Evolutionary conservation across 1,140 invertebrate genomes (phyloP).

Genomic region (Bacillus rossius): DNA sequence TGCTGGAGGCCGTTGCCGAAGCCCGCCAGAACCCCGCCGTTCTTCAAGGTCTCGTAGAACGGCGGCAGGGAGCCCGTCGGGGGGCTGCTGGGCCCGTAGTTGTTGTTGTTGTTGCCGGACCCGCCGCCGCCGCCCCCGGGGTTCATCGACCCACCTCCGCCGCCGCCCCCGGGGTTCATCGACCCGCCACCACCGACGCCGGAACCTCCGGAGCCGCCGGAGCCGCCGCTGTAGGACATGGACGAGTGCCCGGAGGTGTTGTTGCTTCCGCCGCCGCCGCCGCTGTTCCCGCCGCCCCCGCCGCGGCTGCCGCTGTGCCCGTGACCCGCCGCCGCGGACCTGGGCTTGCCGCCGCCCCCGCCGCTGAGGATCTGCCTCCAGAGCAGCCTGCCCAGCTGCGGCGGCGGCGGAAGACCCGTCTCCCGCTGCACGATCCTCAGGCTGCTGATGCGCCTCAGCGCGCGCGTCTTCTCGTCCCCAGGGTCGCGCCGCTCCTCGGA

Average conservation of each 20-base stretch:
- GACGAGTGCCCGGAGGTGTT: constrained; percentile 19
- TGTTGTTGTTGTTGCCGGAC: constrained; percentile 58
- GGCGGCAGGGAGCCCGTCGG: constrained; percentile 76
- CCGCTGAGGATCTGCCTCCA: constrained; percentile 12
- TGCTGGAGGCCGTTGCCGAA: not conserved
- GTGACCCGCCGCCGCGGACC: constrained; percentile 66
- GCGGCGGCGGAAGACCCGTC: constrained; percentile 41
- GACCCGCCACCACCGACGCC: constrained; percentile 53
- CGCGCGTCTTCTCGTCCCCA: constrained; percentile 54
- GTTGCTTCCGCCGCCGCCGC: constrained; percentile 33
- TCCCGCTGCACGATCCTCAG: constrained; percentile 51
- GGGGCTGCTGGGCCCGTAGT: constrained; percentile 76
- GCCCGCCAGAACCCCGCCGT: constrained; percentile 43
- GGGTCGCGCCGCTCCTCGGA: not conserved
- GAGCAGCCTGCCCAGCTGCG: constrained; percentile 35
- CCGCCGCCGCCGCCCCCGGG: constrained; percentile 48
- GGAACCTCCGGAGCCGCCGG: constrained; percentile 48
- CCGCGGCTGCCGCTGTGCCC: constrained; percentile 55
- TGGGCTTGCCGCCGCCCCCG: constrained; percentile 29
- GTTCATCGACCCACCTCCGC: constrained; percentile 60
- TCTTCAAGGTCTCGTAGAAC: constrained; percentile 78
- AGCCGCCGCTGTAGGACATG: constrained; percentile 32
- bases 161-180: constrained; percentile 55
- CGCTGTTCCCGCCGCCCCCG: constrained; percentile 38
- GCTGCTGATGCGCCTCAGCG: constrained; percentile 50